Evolutionary conservation across 2,888 invertebrate species (phyloP).

Genomic region (Sphinx pinastri): DNA sequence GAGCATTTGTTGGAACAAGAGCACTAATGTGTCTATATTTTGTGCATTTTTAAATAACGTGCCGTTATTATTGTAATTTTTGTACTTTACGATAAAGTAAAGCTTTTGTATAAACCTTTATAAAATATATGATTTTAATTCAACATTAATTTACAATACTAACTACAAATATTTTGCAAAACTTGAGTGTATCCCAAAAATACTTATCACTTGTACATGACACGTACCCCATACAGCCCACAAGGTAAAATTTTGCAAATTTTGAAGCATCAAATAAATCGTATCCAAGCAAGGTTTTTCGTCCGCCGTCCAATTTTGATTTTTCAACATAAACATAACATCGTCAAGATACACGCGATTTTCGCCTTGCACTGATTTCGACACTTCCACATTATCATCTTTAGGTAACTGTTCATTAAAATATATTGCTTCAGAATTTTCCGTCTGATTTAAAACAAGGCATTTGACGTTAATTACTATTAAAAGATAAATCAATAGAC

Average conservation of each 20-base stretch:
- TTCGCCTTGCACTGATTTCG: constrained; percentile 37
- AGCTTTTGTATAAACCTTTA: too few relatives aligned
- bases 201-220: too few relatives aligned
- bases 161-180: neutral
- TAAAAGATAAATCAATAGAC: constrained; percentile 35
- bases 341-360: constrained; percentile 69
- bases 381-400: neutral
- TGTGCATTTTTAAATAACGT: neutral
- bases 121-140: too few relatives aligned
- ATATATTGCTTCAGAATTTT: constrained; percentile 34
- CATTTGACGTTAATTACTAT: constrained; percentile 39
- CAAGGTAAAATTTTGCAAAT: constrained; percentile 79
- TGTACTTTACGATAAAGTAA: neutral
- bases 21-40: neutral
- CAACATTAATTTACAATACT: too few relatives aligned
- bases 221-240: constrained; percentile 84
- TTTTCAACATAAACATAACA: constrained; percentile 64
- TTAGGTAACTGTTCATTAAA: constrained; percentile 29
- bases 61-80: too few relatives aligned
- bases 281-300: constrained; percentile 67
- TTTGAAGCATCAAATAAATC: constrained; percentile 60
- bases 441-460: constrained; percentile 45
- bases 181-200: too few relatives aligned
- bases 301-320: constrained; percentile 65
- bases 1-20: neutral